These are phyloP conservation scores for Ptychobarbus kaznakovi DNA, from an alignment of 2,797 vertebrate species.

Conservation along the genomic window DNA sequence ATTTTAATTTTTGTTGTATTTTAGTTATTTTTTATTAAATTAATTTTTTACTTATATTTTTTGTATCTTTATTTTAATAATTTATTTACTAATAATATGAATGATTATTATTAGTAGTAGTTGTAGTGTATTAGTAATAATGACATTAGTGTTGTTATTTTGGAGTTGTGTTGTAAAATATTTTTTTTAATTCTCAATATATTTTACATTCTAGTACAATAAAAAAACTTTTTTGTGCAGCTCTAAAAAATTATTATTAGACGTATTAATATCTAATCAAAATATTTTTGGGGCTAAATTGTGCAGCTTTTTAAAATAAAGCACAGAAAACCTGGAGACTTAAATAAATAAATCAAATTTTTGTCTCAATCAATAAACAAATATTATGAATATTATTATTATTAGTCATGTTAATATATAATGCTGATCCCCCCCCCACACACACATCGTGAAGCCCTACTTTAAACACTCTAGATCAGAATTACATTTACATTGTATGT, in stretches of 20 bases:
- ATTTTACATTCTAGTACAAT: too few relatives aligned
- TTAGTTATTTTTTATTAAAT: too few relatives aligned
- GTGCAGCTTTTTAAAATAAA: neutral
- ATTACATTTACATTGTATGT: neutral
- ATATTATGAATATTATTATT: neutral
- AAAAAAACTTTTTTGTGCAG: too few relatives aligned
- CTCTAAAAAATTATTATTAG: too few relatives aligned
- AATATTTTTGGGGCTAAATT: too few relatives aligned
- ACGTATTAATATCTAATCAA: too few relatives aligned
- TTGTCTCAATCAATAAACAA: neutral
- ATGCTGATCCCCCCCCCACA: neutral
- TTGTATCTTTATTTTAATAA: neutral
- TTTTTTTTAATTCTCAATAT: too few relatives aligned
- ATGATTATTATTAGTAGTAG: neutral
- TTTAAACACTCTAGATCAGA: neutral
- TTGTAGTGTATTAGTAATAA: neutral
- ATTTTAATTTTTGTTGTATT: too few relatives aligned
- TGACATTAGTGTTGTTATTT: neutral
- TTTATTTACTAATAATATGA: too few relatives aligned
- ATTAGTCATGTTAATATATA: neutral
- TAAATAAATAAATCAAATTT: neutral
- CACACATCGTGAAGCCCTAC: neutral
- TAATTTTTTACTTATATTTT: too few relatives aligned
- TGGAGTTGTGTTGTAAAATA: neutral
- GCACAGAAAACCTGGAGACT: neutral